phyloP scores from a whole-genome alignment of 2,113 vertebrate species.

The Bombycilla garrulus region DNA sequence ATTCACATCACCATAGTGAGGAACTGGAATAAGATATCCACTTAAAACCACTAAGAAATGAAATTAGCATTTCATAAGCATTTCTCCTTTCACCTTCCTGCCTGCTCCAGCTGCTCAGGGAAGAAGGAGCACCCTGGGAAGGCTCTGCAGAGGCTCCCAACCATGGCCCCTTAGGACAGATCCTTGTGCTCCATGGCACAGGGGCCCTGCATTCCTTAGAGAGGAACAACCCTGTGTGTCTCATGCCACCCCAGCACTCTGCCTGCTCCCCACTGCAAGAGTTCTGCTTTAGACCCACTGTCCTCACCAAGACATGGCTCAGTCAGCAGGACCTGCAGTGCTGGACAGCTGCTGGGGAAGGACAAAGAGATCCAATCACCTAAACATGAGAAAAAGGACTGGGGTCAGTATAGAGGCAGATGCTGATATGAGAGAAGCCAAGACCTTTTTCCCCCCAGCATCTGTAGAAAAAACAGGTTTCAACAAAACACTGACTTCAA shows the following conservation, averaged over 20 bases:
- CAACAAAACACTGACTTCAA: rapidly evolving
- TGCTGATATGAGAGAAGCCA: rapidly evolving
- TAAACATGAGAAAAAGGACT: not conserved
- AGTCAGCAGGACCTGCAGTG: not conserved
- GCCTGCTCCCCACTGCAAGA: not conserved
- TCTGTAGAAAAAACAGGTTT: rapidly evolving
- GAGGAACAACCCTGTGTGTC: not conserved
- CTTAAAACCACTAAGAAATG: not conserved
- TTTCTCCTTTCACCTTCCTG: not conserved
- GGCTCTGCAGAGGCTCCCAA: not conserved
- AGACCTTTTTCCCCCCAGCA: not conserved
- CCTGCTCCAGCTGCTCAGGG: not conserved
- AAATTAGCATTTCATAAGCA: not conserved
- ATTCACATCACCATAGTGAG: not conserved
- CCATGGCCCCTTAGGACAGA: not conserved
- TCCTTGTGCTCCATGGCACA: not conserved
- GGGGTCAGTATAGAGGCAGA: not conserved
- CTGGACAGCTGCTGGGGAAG: not conserved
- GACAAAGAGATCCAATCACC: too few species aligned
- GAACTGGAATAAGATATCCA: constrained; percentile 35
- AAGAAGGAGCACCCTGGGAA: not conserved
- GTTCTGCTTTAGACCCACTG: not conserved
- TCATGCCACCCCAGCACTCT: not conserved
- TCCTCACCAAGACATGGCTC: not conserved
- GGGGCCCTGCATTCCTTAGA: not conserved